Conservation (phyloP, 1,140 invertebrate genomes). For the Fopius arisanus region DNA sequence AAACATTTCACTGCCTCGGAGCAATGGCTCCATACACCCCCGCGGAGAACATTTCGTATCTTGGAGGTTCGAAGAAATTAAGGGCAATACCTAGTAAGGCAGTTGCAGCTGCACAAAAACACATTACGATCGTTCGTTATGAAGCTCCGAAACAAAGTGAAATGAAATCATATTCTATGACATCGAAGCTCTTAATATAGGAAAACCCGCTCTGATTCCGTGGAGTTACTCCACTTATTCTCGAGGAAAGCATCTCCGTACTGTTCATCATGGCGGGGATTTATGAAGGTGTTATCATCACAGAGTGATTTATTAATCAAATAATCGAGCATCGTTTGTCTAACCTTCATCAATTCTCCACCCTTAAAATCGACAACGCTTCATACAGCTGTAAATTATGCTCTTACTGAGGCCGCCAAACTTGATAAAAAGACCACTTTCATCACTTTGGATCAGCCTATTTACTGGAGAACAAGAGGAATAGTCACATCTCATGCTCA, state of each 20-base stretch:
- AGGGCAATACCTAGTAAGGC: conserved; percentile 1
- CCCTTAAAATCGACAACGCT: conserved; percentile 31
- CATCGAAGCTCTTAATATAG: not conserved
- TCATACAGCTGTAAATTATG: conserved; percentile 21
- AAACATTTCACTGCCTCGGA: conserved; percentile 16
- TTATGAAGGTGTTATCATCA: conserved; percentile 35
- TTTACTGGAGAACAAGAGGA: conserved; percentile 42
- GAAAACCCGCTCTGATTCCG: not conserved
- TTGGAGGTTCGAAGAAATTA: conserved; percentile 16
- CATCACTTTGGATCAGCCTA: conserved; percentile 50
- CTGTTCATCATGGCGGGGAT: conserved; percentile 35
- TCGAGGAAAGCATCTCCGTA: conserved; percentile 31
- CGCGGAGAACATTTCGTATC: conserved; percentile 40
- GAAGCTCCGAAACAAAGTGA: not conserved
- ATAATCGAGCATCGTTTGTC: conserved; percentile 26
- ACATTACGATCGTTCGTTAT: not conserved
- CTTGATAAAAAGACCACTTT: conserved; percentile 40
- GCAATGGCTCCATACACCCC: conserved; percentile 36
- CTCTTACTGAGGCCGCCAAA: conserved; percentile 14
- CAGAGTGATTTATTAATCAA: not conserved
- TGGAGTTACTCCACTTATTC: not conserved
- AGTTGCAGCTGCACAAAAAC: not conserved
- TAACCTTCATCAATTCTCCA: conserved; percentile 29
- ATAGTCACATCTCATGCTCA: conserved; percentile 47
- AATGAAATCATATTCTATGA: not conserved